Evolutionary conservation across 1,140 invertebrate genomes (phyloP).

Genomic region (Calliopsis andreniformis): DNA sequence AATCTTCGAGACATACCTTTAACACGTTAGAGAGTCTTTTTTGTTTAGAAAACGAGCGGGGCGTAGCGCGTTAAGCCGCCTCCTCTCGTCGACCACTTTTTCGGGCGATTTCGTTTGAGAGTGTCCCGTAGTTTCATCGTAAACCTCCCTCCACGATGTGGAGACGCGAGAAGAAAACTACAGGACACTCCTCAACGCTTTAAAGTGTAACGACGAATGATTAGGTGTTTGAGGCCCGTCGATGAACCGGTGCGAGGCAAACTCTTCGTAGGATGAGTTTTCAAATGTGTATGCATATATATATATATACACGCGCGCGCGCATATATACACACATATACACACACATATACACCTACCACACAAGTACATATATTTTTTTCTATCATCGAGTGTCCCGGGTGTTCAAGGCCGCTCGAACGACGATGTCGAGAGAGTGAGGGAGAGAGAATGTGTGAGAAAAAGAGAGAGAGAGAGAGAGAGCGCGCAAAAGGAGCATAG

Average conservation of each 20-base stretch:
- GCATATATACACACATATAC: constrained; percentile 4
- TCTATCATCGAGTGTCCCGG: constrained; percentile 40
- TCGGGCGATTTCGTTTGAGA: constrained; percentile 1
- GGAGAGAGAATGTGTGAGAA: no score
- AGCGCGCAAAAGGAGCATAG: no score
- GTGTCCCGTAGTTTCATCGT: constrained; percentile 5
- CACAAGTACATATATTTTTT: constrained; percentile 35
- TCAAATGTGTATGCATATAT: constrained; percentile 36
- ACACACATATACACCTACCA: constrained; percentile 3
- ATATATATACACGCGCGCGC: neutral
- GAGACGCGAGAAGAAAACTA: neutral
- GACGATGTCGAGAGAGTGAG: neutral
- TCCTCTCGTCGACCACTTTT: constrained; percentile 9
- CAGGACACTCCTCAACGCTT: neutral
- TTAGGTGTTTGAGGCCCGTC: neutral
- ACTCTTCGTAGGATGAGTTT: constrained; percentile 57
- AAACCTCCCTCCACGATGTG: neutral
- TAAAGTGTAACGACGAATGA: neutral
- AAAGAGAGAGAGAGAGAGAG: no score
- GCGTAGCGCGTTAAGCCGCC: neutral
- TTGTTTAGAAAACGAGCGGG: constrained; percentile 11
- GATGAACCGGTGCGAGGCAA: constrained; percentile 12
- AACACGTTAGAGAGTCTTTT: constrained; percentile 30
- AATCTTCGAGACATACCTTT: constrained; percentile 43
- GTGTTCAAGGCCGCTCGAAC: constrained; percentile 11